Conservation (phyloP, 2,113 vertebrate species). For the Aegotheles bennettii region DNA sequence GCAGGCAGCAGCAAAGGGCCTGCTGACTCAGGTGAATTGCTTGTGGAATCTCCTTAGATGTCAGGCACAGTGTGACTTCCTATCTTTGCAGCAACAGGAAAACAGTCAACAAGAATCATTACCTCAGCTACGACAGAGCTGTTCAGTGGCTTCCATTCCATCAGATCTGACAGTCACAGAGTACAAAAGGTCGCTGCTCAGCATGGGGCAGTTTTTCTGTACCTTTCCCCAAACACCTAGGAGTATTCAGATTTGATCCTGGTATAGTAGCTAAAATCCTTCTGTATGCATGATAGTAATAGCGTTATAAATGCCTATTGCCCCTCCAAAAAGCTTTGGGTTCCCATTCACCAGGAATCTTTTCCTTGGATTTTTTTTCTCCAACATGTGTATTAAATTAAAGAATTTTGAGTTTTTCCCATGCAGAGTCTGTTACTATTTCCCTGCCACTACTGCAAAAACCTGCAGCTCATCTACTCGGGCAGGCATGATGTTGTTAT, state of each 20-base stretch:
- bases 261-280: not conserved
- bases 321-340: not conserved
- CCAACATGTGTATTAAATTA: rapidly evolving
- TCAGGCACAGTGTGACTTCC: not conserved
- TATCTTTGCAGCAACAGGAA: not conserved
- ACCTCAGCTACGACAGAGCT: not conserved
- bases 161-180: not conserved
- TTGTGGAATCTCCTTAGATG: not conserved
- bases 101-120: slow-evolving; percentile 24
- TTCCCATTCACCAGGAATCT: not conserved
- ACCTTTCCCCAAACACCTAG: not conserved
- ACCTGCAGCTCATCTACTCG: not conserved
- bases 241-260: not conserved
- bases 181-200: not conserved
- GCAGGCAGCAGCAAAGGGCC: slow-evolving; percentile 25
- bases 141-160: not conserved
- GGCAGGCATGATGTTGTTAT: not conserved
- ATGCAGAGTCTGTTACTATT: not conserved
- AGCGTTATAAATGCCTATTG: not conserved
- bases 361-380: not conserved
- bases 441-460: not conserved
- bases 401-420: not conserved
- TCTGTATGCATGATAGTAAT: not conserved
- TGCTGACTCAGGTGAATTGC: slow-evolving; percentile 15
- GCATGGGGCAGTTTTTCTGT: not conserved